These are phyloP conservation scores for Crepidodera aurea DNA, from an alignment of 2,888 invertebrate genomes.

Conservation along the genomic window DNA sequence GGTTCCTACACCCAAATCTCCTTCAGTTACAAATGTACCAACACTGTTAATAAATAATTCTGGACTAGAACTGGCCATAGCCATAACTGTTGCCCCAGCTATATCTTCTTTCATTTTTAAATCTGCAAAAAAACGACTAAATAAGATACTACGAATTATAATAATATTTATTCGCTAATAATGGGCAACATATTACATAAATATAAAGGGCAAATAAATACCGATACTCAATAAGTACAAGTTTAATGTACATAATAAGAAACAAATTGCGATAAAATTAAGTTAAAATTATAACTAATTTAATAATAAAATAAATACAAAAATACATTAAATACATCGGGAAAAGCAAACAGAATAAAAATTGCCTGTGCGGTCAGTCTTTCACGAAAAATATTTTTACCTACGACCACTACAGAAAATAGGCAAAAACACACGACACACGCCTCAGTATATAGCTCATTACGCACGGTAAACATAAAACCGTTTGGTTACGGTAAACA, in stretches of 20 bases:
- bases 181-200: not conserved
- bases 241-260: not conserved
- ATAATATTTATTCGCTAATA: not conserved
- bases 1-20: conserved; percentile 79
- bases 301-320: too few species aligned
- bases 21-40: conserved; percentile 80
- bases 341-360: too few species aligned
- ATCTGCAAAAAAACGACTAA: conserved; percentile 62
- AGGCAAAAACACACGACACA: too few species aligned
- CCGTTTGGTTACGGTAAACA: too few species aligned
- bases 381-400: too few species aligned
- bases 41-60: conserved; percentile 87
- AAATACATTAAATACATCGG: too few species aligned
- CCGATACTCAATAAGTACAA: not conserved
- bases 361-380: too few species aligned
- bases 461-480: too few species aligned
- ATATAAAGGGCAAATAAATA: not conserved
- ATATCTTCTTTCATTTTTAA: conserved; percentile 76
- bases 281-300: too few species aligned
- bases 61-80: conserved; percentile 86
- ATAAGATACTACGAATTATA: not conserved
- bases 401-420: too few species aligned
- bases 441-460: too few species aligned
- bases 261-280: too few species aligned
- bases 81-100: conserved; percentile 92